These are phyloP conservation scores for Rhabditophanes sp. DNA, from an alignment of 2,888 invertebrate genomes.

Conservation along the genomic window DNA sequence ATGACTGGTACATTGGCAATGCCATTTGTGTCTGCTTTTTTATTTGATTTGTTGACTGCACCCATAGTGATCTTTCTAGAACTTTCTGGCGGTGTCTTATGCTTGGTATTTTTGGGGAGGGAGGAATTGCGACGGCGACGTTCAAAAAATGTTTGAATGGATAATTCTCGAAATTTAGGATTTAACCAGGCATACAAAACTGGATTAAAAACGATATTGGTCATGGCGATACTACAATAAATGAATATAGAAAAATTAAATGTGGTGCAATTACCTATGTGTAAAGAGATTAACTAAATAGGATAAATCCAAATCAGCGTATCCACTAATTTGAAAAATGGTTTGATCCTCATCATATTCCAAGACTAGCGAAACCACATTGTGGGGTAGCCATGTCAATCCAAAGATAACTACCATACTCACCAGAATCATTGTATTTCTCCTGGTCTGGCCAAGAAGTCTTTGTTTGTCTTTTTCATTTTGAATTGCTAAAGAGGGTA, in stretches of 20 bases:
- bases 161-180: slow-evolving; percentile 17
- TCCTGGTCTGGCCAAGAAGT: slow-evolving; percentile 15
- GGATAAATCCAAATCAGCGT: slow-evolving; percentile 18
- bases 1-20: too few relatives aligned
- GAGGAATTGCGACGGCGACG: too few relatives aligned
- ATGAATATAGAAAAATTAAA: slow-evolving; percentile 1
- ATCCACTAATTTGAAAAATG: slow-evolving; percentile 2
- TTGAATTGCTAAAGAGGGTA: slow-evolving; percentile 4
- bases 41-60: too few relatives aligned
- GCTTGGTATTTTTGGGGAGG: too few relatives aligned
- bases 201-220: slow-evolving; percentile 22
- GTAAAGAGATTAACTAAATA: slow-evolving; percentile 31
- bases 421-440: slow-evolving; percentile 24
- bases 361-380: slow-evolving; percentile 18
- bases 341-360: slow-evolving; percentile 35
- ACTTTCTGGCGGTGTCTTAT: too few relatives aligned
- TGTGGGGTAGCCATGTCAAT: slow-evolving; percentile 26
- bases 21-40: too few relatives aligned
- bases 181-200: slow-evolving; percentile 27
- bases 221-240: slow-evolving; percentile 19
- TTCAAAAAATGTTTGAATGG: slow-evolving; percentile 14
- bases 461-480: slow-evolving; percentile 13
- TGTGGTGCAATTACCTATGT: slow-evolving; percentile 24
- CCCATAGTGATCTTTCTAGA: too few relatives aligned
- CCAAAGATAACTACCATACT: slow-evolving; percentile 25